Conservation (phyloP, 2,797 vertebrate genomes). For the Triplophysa yarkandensis region DNA sequence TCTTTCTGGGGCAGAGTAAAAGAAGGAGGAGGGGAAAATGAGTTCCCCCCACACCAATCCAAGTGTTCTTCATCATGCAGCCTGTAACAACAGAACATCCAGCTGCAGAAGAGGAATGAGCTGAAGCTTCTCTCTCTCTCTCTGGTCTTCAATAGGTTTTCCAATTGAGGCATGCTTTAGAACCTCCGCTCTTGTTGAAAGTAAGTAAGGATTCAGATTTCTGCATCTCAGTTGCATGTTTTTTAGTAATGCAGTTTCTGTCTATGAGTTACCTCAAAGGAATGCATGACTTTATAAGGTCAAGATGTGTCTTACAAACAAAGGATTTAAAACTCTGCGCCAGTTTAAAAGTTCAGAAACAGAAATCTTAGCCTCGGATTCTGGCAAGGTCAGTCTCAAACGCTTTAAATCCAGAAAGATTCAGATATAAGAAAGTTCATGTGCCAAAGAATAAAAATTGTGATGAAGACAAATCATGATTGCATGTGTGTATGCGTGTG, state of each 20-base stretch:
- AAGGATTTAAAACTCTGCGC: slow-evolving; percentile 1
- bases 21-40: slow-evolving; percentile 57
- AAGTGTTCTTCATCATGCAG: slow-evolving; percentile 38
- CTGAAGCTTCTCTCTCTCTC: slow-evolving; percentile 16
- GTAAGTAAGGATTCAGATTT: slow-evolving; percentile 35
- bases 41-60: slow-evolving; percentile 58
- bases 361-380: slow-evolving; percentile 3
- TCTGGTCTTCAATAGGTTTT: not conserved
- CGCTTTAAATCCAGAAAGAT: slow-evolving; percentile 18
- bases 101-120: slow-evolving; percentile 40
- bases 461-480: slow-evolving; percentile 5
- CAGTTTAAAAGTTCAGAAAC: not conserved
- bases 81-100: slow-evolving; percentile 62
- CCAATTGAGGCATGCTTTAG: slow-evolving; percentile 31
- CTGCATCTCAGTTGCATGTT: not conserved
- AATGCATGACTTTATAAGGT: slow-evolving; percentile 26
- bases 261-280: slow-evolving; percentile 5
- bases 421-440: slow-evolving; percentile 29
- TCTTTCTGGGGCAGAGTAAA: slow-evolving; percentile 43
- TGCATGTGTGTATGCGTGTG: slow-evolving; percentile 24
- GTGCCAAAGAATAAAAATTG: slow-evolving; percentile 6
- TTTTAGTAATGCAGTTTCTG: not conserved
- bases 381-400: slow-evolving; percentile 4
- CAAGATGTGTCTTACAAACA: slow-evolving; percentile 21
- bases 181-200: not conserved